phyloP scores from a whole-genome alignment of 1,140 invertebrate genomes.

The Drosophila athabasca region DNA sequence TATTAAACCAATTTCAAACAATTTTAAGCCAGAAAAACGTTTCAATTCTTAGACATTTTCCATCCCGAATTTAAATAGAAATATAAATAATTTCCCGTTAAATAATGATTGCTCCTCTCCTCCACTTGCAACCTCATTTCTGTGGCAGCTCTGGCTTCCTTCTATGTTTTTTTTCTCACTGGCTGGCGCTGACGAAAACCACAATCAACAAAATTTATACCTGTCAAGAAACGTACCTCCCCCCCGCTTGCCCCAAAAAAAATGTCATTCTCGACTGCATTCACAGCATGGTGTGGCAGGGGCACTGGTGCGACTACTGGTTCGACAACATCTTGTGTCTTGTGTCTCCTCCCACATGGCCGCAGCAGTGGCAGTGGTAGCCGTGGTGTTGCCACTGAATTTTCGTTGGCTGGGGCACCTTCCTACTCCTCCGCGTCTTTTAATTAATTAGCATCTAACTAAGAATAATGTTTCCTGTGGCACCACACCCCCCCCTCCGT shows the following conservation, averaged over 20 bases:
- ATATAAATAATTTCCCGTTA: conserved; percentile 1
- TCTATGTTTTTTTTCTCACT: conserved; percentile 19
- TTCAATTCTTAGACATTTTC: too few relatives aligned
- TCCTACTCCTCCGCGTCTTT: conserved; percentile 42
- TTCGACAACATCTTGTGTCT: conserved; percentile 6
- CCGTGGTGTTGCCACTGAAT: conserved; percentile 30
- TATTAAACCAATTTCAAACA: too few relatives aligned
- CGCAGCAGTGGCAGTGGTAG: background rate
- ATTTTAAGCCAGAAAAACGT: too few relatives aligned
- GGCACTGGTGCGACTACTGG: conserved; percentile 7
- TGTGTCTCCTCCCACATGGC: conserved; percentile 50
- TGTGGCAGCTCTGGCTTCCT: background rate
- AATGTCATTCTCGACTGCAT: conserved; percentile 44
- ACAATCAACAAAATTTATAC: conserved; percentile 49
- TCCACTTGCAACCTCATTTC: conserved; percentile 19
- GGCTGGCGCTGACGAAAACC: conserved; percentile 35
- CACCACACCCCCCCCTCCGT: background rate
- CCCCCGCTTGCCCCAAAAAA: background rate
- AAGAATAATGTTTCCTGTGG: conserved; percentile 80
- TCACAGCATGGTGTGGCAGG: conserved; percentile 10
- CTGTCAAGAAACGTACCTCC: conserved; percentile 21
- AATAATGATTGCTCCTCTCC: conserved; percentile 9
- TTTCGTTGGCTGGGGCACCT: background rate
- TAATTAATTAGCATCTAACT: conserved; percentile 81
- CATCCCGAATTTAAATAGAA: background rate